Conservation (phyloP, 1,140 invertebrate genomes). For the Anoplolepis gracilipes region DNA sequence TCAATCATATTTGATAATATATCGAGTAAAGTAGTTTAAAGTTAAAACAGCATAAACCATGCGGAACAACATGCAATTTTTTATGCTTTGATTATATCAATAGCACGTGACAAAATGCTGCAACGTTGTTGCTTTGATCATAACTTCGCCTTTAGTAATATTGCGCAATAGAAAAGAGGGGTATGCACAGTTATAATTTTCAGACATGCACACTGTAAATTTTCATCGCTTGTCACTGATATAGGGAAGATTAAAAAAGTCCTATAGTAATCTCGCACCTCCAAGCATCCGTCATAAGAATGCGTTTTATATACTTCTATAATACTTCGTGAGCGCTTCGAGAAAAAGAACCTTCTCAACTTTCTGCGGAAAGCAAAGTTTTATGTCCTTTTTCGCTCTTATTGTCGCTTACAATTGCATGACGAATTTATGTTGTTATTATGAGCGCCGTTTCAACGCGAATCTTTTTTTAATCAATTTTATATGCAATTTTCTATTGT, state of each 20-base stretch:
- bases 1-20: neutral
- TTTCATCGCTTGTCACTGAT: neutral
- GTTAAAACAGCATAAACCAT: neutral
- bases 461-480: neutral
- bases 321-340: neutral
- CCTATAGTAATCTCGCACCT: neutral
- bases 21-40: neutral
- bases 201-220: neutral
- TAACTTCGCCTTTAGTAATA: slow-evolving; percentile 30
- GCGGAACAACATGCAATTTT: neutral
- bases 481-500: neutral
- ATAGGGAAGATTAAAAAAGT: neutral
- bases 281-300: no score
- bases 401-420: neutral
- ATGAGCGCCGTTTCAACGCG: neutral
- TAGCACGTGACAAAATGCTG: slow-evolving; percentile 6
- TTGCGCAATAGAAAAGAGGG: slow-evolving; percentile 28
- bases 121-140: neutral
- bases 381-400: neutral
- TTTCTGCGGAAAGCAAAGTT: slow-evolving; percentile 17
- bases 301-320: neutral
- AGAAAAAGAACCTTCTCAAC: neutral
- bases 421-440: slow-evolving; percentile 4
- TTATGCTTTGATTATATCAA: slow-evolving; percentile 17
- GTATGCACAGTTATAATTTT: neutral